A percentile compares a stretch with the other conserved stretches of the same genome.
Conservation (phyloP, 2,888 invertebrate genomes). For the Drosophila hamatofila region DNA sequence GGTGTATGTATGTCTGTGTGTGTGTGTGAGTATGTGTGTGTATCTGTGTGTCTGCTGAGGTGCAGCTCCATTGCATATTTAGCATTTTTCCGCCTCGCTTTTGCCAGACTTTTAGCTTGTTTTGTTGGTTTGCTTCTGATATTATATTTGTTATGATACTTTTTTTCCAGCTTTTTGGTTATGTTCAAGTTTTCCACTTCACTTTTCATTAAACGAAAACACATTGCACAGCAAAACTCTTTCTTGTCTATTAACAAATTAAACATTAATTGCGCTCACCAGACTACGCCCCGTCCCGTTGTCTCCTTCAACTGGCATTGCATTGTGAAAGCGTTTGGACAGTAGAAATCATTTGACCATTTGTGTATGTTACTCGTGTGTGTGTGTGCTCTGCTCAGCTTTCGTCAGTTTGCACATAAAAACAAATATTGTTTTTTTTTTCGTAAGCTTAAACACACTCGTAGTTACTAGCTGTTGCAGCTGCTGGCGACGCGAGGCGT, state of each 20-base stretch:
- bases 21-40: conserved; percentile 1
- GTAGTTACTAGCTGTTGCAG: conserved; percentile 32
- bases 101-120: conserved; percentile 17
- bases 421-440: conserved; percentile 61
- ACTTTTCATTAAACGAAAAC: conserved; percentile 55
- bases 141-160: conserved; percentile 27
- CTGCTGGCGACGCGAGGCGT: conserved; percentile 21
- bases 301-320: conserved; percentile 42
- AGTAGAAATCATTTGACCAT: conserved; percentile 78
- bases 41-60: conserved; percentile 30
- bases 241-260: conserved; percentile 73
- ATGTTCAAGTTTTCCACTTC: conserved; percentile 56
- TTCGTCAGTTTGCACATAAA: conserved; percentile 65
- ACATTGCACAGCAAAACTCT: conserved; percentile 62
- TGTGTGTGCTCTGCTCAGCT: conserved; percentile 58
- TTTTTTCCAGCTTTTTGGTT: conserved; percentile 32
- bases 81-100: conserved; percentile 35
- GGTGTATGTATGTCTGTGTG: conserved; percentile 8
- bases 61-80: conserved; percentile 56
- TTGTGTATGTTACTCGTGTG: conserved; percentile 35
- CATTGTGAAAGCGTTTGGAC: conserved; percentile 73
- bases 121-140: conserved; percentile 39
- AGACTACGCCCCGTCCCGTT: conserved; percentile 36
- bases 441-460: conserved; percentile 41
- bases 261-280: conserved; percentile 71